phyloP scores from a whole-genome alignment of 2,113 vertebrate genomes.

The Macroglossus sobrinus region DNA sequence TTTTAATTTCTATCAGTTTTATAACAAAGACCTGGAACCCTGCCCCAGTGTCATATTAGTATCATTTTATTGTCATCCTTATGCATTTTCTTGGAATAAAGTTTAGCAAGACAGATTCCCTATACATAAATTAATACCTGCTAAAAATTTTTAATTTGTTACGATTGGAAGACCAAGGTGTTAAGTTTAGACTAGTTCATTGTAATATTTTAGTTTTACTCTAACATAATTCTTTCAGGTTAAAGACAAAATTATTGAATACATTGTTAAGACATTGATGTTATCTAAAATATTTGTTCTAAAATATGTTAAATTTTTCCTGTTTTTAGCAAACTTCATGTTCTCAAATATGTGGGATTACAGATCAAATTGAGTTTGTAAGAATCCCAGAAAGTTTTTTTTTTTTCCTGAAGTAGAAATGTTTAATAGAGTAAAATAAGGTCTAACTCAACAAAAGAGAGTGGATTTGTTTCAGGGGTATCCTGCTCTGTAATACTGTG shows the following conservation, averaged over 20 bases:
- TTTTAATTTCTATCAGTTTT: neutral
- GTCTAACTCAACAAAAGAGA: neutral
- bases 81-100: conserved; percentile 4
- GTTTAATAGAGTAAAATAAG: conserved; percentile 4
- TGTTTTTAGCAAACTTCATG: neutral
- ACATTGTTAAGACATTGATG: neutral
- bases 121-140: neutral
- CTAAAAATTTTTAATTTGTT: conserved; percentile 29
- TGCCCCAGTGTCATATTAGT: neutral
- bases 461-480: neutral
- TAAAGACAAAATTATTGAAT: conserved; percentile 20
- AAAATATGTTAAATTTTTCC: neutral
- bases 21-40: neutral
- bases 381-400: neutral
- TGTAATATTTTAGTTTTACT: conserved; percentile 36
- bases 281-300: conserved; percentile 14
- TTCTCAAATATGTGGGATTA: neutral
- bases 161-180: neutral
- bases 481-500: neutral
- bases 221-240: conserved; percentile 1
- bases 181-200: conserved; percentile 19
- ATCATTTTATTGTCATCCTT: conserved; percentile 17
- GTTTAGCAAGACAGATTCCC: conserved; percentile 4
- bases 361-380: neutral
- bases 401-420: neutral